These are phyloP conservation scores for Epinotia brunnichana DNA, from an alignment of 2,888 invertebrate genomes.

Conservation along the genomic window DNA sequence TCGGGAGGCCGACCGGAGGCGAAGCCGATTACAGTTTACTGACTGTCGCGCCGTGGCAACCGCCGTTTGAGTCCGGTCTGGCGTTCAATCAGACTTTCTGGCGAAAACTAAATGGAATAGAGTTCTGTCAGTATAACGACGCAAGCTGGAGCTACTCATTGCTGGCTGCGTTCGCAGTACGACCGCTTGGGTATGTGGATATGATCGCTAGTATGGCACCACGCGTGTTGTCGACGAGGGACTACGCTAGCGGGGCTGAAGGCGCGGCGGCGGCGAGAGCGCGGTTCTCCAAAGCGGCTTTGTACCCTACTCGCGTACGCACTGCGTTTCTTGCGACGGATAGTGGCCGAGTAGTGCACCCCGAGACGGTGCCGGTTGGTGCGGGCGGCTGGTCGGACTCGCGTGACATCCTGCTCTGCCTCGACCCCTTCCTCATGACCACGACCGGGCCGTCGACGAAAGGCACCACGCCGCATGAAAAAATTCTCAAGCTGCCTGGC, in stretches of 20 bases:
- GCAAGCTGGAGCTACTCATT: conserved; percentile 65
- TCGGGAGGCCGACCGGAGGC: conserved; percentile 53
- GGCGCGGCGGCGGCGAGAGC: conserved; percentile 34
- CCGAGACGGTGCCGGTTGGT: conserved; percentile 49
- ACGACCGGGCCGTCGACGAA: neutral
- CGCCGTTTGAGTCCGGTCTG: conserved; percentile 57
- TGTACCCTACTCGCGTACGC: conserved; percentile 54
- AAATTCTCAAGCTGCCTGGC: neutral
- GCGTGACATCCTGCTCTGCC: conserved; percentile 61
- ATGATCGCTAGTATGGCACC: conserved; percentile 56
- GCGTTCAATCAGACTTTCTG: conserved; percentile 61
- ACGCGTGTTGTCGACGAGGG: conserved; percentile 54
- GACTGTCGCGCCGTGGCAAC: conserved; percentile 59
- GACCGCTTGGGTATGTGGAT: conserved; percentile 49
- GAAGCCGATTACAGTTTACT: conserved; percentile 52
- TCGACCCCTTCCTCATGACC: conserved; percentile 52
- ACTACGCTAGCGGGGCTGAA: conserved; percentile 46
- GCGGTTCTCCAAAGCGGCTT: neutral
- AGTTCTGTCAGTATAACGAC: conserved; percentile 61
- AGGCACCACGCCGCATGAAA: neutral
- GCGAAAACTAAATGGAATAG: conserved; percentile 52
- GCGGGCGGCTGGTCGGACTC: conserved; percentile 61
- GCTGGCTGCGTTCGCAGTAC: conserved; percentile 51
- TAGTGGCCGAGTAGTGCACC: conserved; percentile 47
- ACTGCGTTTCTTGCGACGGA: conserved; percentile 52